These are phyloP conservation scores for Ericerus pela DNA, from an alignment of 1,140 invertebrate genomes.

Conservation along the genomic window DNA sequence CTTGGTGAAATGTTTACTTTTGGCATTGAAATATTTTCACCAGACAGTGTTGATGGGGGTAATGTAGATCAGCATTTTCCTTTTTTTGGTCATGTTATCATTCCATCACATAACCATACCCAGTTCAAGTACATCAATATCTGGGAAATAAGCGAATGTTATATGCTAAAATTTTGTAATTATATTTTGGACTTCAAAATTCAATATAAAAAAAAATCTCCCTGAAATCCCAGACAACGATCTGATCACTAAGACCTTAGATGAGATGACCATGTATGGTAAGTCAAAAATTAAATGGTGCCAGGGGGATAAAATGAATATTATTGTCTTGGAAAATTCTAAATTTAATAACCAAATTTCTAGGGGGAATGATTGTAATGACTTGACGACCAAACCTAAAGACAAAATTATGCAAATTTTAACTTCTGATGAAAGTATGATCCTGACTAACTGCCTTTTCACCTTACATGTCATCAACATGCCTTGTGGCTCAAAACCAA, in stretches of 20 bases:
- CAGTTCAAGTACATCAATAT: too few species aligned
- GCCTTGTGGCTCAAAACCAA: not conserved
- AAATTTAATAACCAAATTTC: not conserved
- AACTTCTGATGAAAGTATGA: not conserved
- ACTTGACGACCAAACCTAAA: not conserved
- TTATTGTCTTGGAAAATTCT: not conserved
- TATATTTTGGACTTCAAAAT: too few species aligned
- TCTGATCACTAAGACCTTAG: not conserved
- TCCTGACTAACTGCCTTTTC: not conserved
- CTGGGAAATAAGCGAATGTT: too few species aligned
- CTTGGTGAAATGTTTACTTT: too few species aligned
- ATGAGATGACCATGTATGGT: not conserved
- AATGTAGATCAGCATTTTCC: too few species aligned
- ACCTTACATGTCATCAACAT: not conserved
- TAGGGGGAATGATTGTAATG: not conserved
- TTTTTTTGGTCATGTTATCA: too few species aligned
- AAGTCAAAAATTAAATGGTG: not conserved
- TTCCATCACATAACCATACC: too few species aligned
- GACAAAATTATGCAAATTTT: constrained; percentile 1
- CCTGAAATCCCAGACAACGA: not conserved
- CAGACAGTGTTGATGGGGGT: too few species aligned
- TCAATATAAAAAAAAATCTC: not conserved
- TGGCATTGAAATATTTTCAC: too few species aligned
- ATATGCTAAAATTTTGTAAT: too few species aligned
- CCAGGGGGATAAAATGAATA: not conserved